Base-by-base conservation (phyloP, 2,888 invertebrate genomes). In the Sussaba pulchella region DNA sequence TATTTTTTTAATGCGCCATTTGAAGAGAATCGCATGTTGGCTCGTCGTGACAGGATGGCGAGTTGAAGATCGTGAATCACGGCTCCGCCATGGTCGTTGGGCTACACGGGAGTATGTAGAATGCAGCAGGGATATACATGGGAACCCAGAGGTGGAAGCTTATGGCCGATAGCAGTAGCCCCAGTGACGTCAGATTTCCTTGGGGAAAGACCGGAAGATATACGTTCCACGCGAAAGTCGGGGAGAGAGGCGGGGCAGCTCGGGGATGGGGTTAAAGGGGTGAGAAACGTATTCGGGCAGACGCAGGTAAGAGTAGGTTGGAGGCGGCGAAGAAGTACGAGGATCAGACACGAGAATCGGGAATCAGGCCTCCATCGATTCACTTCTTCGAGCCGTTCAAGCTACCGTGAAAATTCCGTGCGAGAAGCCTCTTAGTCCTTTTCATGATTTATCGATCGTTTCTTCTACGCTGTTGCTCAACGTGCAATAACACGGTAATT, bases 151-250 rank as follows among this genome's bases (percentile, higher is more conserved):
- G 41, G 43, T 24, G 5, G 54, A 69, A 69, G 41, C 69, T 36
- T 8, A 36, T 64, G 61, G 47, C 59, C 31, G 21, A 17, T 36
- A 36, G 31, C 2, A 41, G 52, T 69, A 57, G 41, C 2, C 31
- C 6, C 59, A 72, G 69, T 82, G 84, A 83, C 80, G 84, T 85
- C 84, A 85, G 85, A 87, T 88, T 88, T 87, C 87, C 88, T 87
- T 78, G 39, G 88, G 88, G 88, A 88, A 50, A 82, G 78, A 81
- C 82, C 85, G 75, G 83, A 81, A 81, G 67, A 69, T 72, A 73
- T 69, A 54, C 12, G 67, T 67, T 43, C 39, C 52, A 50, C 69
- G 72, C 54, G 69, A 64, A 73, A 17, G 26, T 67, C n/a, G 39
- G 43, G 63, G 50, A 52, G 10, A 36, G 36, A 36, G 10, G 19